Conservation (phyloP, 2,113 vertebrate genomes). For the Barnardius zonarius region DNA sequence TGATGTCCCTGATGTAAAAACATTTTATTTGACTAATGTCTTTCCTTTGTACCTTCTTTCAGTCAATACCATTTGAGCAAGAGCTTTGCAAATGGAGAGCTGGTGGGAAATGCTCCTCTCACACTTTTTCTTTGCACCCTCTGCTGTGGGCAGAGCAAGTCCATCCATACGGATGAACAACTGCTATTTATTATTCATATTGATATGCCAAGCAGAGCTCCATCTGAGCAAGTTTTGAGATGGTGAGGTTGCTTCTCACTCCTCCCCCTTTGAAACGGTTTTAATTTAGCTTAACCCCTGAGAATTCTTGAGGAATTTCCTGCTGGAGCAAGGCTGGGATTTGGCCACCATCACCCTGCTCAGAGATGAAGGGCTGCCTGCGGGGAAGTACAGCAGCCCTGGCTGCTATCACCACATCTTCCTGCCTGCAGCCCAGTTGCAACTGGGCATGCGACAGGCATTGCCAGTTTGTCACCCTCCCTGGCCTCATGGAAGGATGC, state of each 20-base stretch:
- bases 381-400: neutral
- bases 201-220: neutral
- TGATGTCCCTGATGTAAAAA: neutral
- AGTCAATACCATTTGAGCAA: neutral
- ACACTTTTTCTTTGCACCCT: neutral
- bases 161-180: neutral
- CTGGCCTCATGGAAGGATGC: accelerated
- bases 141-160: neutral
- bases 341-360: neutral
- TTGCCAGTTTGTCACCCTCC: neutral
- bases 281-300: neutral
- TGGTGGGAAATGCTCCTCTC: neutral
- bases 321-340: neutral
- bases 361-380: neutral
- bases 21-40: conserved; percentile 22
- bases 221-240: neutral
- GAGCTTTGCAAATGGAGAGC: neutral
- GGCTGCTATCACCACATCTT: neutral
- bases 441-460: accelerated
- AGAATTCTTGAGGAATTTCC: neutral
- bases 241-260: neutral
- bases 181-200: conserved; percentile 27
- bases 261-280: neutral
- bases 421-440: neutral
- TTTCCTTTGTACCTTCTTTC: neutral